Conservation (phyloP, 2,113 vertebrate species). For the Pedetes capensis region DNA sequence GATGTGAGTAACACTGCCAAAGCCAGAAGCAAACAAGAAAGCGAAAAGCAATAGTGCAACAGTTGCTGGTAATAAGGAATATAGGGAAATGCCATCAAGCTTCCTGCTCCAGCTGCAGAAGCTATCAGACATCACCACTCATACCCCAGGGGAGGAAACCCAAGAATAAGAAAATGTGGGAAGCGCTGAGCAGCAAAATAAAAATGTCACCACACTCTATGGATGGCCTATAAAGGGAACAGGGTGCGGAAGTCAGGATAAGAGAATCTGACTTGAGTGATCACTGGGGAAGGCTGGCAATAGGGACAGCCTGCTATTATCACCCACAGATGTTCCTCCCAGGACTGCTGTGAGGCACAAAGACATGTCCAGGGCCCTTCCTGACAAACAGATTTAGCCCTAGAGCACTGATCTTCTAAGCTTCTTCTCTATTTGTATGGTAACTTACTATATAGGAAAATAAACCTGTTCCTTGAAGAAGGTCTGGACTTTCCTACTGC, state of each 20-base stretch:
- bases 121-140: background rate
- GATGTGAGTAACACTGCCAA: background rate
- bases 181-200: conserved; percentile 18
- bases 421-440: background rate
- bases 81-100: background rate
- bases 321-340: conserved; percentile 18
- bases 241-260: background rate
- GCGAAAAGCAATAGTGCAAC: background rate
- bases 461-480: conserved; percentile 26
- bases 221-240: background rate
- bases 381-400: background rate
- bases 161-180: conserved; percentile 46
- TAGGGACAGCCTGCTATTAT: background rate
- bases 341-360: background rate
- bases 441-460: background rate
- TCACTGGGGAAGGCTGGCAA: background rate
- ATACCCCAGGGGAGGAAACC: background rate
- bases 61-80: background rate
- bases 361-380: background rate
- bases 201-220: conserved; percentile 55
- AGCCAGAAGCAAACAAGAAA: background rate
- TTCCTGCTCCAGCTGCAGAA: background rate
- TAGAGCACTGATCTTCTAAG: conserved; percentile 1
- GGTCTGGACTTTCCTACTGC: background rate
- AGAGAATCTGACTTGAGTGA: background rate